Evolutionary conservation across 2,797 vertebrate genomes (phyloP), one percentile per base, ranked within the genome.

Genomic region (Nothura maculosa): DNA sequence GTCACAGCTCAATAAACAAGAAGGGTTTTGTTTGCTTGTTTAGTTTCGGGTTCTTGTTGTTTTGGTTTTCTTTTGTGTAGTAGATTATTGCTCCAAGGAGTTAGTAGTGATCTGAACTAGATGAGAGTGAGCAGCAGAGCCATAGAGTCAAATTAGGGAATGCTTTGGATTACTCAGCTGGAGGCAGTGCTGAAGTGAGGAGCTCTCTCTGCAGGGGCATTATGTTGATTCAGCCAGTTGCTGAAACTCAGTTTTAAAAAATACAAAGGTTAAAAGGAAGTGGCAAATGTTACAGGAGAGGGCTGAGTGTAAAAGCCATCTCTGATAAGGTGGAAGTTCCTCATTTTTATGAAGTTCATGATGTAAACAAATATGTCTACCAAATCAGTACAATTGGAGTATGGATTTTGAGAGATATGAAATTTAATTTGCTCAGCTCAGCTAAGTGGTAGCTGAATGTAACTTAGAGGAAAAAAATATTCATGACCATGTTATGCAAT

Each of bases 291-390:
- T 45, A 55, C 64, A 78, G 10, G 32, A 52, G 90, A 83, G 62
- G 2, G 2, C 5, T 5, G 12, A 10, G 15, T 13, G 42, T 13
- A 63, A 0, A 55, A 68, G 40, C 9, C 7, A 40, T 1, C 11
- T 43, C 1, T 25, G 21, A 20, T 36, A 52, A 58, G 1, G 8
- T 24, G 73, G 42, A 67, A 38, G 11, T 16, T 83, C 3, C 13
- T 32, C 0, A 57, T 68, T 90, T 62, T 10, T 17, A 40, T 17
- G 6, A 2, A 30, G 42, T 28, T 45, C 6, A 42, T 25, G 30
- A 30, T 27, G 6, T 14, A 13, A 50, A 50, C 17, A 36, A 27
- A 28, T 27, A 17, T 28, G 48, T 14, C 4, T 28, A 36, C 66
- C 18, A 68, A 36, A 68, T 50, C 34, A 50, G 18, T 36, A 68